phyloP scores from a whole-genome alignment of 2,797 vertebrate species.

The Clarias laeviceps region DNA sequence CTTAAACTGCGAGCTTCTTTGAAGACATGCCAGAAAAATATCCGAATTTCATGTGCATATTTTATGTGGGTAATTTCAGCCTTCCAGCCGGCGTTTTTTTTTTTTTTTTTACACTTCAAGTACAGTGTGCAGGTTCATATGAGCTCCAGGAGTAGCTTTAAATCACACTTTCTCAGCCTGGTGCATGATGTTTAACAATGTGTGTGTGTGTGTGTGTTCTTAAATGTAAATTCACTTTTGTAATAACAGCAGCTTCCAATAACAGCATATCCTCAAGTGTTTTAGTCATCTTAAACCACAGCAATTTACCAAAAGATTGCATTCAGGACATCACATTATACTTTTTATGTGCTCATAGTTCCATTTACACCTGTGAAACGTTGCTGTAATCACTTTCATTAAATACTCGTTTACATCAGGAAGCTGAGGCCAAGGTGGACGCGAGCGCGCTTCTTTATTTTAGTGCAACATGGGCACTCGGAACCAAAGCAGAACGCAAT shows the following conservation, averaged over 20 bases:
- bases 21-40: slow-evolving; percentile 52
- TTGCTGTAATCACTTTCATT: background rate
- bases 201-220: background rate
- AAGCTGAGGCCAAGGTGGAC: too few species aligned
- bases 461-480: too few species aligned
- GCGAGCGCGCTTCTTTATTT: too few species aligned
- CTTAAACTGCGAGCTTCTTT: slow-evolving; percentile 21
- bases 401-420: background rate
- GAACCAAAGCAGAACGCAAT: too few species aligned
- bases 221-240: too few species aligned
- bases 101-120: slow-evolving; percentile 44
- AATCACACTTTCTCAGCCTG: background rate
- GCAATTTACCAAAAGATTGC: background rate
- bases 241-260: background rate
- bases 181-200: too few species aligned
- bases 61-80: slow-evolving; percentile 57
- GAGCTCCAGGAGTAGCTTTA: slow-evolving; percentile 27
- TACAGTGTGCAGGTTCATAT: slow-evolving; percentile 6
- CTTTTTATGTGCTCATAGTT: background rate
- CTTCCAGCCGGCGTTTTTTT: slow-evolving; percentile 35
- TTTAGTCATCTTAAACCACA: background rate
- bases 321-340: too few species aligned
- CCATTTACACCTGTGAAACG: background rate
- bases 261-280: background rate
- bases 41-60: slow-evolving; percentile 53